phyloP scores from a whole-genome alignment of 2,113 vertebrate genomes.

The Panthera leo region DNA sequence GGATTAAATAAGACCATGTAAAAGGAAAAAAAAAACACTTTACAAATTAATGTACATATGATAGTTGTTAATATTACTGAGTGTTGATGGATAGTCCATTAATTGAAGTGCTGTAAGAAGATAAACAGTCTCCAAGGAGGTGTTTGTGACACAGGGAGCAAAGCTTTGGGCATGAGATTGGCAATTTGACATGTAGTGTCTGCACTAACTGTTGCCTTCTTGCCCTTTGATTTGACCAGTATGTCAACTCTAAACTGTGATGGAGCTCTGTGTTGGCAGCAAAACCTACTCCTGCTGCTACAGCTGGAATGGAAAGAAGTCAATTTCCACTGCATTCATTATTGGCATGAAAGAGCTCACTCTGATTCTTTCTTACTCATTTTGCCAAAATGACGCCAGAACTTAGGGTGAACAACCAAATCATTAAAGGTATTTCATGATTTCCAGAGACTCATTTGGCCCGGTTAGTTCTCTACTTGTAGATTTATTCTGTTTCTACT shows the following conservation, averaged over 20 bases:
- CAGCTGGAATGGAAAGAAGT: slow-evolving; percentile 70
- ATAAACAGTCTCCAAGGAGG: slow-evolving; percentile 1
- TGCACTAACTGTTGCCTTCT: not conserved
- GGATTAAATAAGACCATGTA: not conserved
- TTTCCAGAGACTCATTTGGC: slow-evolving; percentile 15
- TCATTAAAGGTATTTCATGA: slow-evolving; percentile 15
- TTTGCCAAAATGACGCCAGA: slow-evolving; percentile 59
- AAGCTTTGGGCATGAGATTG: not conserved
- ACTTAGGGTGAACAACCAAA: slow-evolving; percentile 30
- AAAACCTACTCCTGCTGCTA: slow-evolving; percentile 46
- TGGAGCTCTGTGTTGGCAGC: slow-evolving; percentile 61
- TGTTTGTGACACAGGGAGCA: not conserved
- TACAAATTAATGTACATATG: not conserved
- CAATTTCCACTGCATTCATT: slow-evolving; percentile 55
- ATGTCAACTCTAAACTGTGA: slow-evolving; percentile 57
- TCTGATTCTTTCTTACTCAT: slow-evolving; percentile 45
- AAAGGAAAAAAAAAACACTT: not conserved
- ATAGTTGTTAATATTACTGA: not conserved
- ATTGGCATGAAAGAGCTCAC: slow-evolving; percentile 31
- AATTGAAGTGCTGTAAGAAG: not conserved
- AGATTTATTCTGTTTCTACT: not conserved
- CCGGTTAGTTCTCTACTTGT: not conserved
- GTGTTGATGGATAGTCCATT: not conserved
- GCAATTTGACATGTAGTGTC: not conserved
- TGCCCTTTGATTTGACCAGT: slow-evolving; percentile 62